Evolutionary conservation across 2,113 vertebrate genomes (phyloP).

Genomic region (Xyliphius kryptos): DNA sequence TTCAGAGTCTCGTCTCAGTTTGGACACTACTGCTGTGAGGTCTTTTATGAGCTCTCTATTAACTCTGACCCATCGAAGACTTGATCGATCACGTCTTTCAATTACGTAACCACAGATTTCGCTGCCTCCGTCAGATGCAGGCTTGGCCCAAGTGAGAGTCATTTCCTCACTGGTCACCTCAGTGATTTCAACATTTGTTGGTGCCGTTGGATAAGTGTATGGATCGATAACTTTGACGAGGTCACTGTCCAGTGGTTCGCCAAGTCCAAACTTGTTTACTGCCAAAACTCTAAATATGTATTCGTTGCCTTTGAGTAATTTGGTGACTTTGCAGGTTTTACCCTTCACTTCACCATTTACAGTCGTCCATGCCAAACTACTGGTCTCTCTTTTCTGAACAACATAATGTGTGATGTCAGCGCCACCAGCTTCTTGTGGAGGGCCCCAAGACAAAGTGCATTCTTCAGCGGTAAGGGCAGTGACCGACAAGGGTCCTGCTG

Average conservation of each 20-base stretch:
- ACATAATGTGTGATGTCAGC: slow-evolving; percentile 87
- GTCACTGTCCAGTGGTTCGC: slow-evolving; percentile 82
- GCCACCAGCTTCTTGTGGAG: slow-evolving; percentile 88
- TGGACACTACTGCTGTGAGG: slow-evolving; percentile 76
- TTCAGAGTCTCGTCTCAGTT: slow-evolving; percentile 85
- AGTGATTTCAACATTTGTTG: slow-evolving; percentile 81
- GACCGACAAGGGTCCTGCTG: slow-evolving; percentile 87
- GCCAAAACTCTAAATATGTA: slow-evolving; percentile 90
- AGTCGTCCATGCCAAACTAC: slow-evolving; percentile 87
- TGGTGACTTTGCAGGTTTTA: slow-evolving; percentile 81
- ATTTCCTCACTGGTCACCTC: slow-evolving; percentile 84
- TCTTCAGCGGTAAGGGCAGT: slow-evolving; percentile 79
- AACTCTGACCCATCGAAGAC: slow-evolving; percentile 85
- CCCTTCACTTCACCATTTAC: slow-evolving; percentile 80
- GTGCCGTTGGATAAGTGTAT: slow-evolving; percentile 79
- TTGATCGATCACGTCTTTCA: slow-evolving; percentile 89
- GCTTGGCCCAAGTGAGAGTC: slow-evolving; percentile 88
- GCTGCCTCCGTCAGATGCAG: slow-evolving; percentile 82
- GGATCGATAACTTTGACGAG: slow-evolving; percentile 82
- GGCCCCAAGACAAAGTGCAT: slow-evolving; percentile 87
- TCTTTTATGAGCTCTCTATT: slow-evolving; percentile 87
- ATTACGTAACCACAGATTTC: slow-evolving; percentile 86
- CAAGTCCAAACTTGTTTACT: slow-evolving; percentile 84
- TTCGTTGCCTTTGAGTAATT: slow-evolving; percentile 86
- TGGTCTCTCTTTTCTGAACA: slow-evolving; percentile 94